Conservation (phyloP, 1,140 invertebrate species). For the Trachymyrmex septentrionalis region DNA sequence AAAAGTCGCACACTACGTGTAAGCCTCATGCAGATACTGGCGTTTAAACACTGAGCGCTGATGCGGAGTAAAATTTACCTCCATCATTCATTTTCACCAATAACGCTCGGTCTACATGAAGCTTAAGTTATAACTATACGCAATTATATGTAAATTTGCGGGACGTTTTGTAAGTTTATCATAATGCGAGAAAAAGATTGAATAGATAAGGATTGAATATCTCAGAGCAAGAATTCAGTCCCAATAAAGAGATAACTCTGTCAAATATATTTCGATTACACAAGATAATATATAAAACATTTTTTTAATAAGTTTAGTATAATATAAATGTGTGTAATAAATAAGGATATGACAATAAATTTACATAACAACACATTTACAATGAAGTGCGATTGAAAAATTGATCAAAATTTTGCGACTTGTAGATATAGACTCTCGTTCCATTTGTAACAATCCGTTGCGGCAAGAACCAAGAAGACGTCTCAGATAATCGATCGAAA, state of each 20-base stretch:
- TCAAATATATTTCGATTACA: conserved; percentile 7
- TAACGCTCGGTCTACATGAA: too few species aligned
- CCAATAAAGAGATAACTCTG: background rate
- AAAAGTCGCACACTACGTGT: background rate
- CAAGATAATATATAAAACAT: background rate
- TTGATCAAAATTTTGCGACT: background rate
- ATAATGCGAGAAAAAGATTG: background rate
- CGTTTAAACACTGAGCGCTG: too few species aligned
- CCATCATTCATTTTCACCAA: too few species aligned
- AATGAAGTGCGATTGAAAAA: background rate
- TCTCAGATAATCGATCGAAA: background rate
- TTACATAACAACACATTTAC: too few species aligned
- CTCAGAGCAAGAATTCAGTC: background rate
- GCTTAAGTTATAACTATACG: too few species aligned
- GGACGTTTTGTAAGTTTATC: background rate
- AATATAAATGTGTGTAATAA: background rate
- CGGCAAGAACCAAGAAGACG: background rate
- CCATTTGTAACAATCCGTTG: background rate
- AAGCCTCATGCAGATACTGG: too few species aligned
- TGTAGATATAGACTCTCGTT: background rate
- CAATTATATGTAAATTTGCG: background rate
- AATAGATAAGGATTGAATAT: background rate
- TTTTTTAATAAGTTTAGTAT: background rate
- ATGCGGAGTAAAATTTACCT: too few species aligned
- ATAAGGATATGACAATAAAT: background rate